Conservation (phyloP, 2,888 invertebrate genomes). For the Apodemia mormo region DNA sequence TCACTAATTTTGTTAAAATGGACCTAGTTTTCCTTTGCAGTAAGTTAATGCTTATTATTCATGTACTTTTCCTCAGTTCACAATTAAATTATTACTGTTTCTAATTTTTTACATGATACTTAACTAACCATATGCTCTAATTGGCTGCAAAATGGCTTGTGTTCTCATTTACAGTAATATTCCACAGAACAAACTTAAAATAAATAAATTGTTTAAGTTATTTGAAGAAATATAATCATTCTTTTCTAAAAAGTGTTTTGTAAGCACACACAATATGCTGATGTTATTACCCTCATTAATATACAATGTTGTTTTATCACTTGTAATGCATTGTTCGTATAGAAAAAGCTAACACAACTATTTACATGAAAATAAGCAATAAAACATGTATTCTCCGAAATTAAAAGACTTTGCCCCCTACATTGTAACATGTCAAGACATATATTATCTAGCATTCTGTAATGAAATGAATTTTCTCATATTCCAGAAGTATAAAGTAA, state of each 20-base stretch:
- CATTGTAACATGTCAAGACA: too few species aligned
- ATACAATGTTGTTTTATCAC: background rate
- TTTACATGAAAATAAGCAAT: background rate
- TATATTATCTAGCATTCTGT: too few species aligned
- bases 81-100: background rate
- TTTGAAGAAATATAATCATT: background rate
- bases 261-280: background rate
- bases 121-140: constrained; percentile 16
- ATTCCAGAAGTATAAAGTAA: too few species aligned
- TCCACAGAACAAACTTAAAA: background rate
- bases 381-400: background rate
- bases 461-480: too few species aligned
- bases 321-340: background rate
- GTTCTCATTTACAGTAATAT: background rate
- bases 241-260: background rate
- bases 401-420: background rate
- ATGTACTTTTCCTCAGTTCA: background rate
- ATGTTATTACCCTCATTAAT: constrained; percentile 1
- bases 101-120: background rate
- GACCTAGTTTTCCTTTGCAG: constrained; percentile 63
- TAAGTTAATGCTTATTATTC: constrained; percentile 44
- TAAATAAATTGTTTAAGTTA: background rate
- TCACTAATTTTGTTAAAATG: constrained; percentile 45
- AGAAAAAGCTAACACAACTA: background rate
- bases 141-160: background rate